phyloP scores from a whole-genome alignment of 2,113 vertebrate genomes.

The Lutjanus erythropterus region DNA sequence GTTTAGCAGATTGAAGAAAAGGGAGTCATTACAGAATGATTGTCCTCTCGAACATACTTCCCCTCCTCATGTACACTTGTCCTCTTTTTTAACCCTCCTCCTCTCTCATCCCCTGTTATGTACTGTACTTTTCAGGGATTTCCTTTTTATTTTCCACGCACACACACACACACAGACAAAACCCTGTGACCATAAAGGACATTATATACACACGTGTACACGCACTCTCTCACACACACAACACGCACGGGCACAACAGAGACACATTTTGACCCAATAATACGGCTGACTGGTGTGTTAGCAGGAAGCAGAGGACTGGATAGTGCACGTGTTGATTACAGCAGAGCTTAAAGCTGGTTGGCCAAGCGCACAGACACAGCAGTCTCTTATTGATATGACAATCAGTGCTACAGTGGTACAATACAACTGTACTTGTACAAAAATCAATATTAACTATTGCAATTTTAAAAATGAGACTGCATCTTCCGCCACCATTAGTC shows the following conservation, averaged over 20 bases:
- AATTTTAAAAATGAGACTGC: conserved; percentile 22
- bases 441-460: conserved; percentile 12
- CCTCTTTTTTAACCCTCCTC: not conserved
- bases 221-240: conserved; percentile 29
- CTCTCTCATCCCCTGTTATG: not conserved
- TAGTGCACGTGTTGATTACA: conserved; percentile 62
- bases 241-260: conserved; percentile 55
- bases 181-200: conserved; percentile 75
- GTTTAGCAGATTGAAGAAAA: not conserved
- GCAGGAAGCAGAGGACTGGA: conserved; percentile 64
- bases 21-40: conserved; percentile 36
- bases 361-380: conserved; percentile 58
- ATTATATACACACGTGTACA: conserved; percentile 32
- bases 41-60: conserved; percentile 52
- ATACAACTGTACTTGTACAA: not conserved
- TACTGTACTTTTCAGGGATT: conserved; percentile 7
- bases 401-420: conserved; percentile 37
- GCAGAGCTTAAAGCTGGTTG: conserved; percentile 63
- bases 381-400: conserved; percentile 56
- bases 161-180: conserved; percentile 49
- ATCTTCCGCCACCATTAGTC: not conserved
- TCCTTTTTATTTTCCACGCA: conserved; percentile 20
- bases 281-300: conserved; percentile 61
- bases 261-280: conserved; percentile 58
- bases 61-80: conserved; percentile 4